Conservation (phyloP, 2,888 invertebrate species). For the Danaus chrysippus region DNA sequence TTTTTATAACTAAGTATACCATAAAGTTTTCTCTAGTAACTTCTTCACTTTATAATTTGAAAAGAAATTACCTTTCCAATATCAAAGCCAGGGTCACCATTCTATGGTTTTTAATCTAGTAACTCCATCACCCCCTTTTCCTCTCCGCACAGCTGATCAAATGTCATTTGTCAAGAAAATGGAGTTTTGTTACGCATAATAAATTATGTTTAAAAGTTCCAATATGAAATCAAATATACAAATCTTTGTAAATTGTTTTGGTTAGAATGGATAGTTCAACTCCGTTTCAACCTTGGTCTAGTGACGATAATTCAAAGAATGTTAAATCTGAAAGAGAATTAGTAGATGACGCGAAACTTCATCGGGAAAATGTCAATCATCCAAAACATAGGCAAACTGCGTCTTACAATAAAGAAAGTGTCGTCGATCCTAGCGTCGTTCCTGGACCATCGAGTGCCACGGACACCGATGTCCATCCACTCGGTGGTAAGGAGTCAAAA, state of each 20-base stretch:
- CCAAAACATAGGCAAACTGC: conserved; percentile 79
- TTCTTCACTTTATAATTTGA: too few relatives aligned
- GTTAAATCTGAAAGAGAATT: conserved; percentile 71
- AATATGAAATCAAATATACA: conserved; percentile 64
- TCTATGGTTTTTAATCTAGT: neutral
- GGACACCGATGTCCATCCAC: conserved; percentile 49
- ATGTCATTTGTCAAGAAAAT: conserved; percentile 74
- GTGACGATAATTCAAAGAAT: conserved; percentile 71
- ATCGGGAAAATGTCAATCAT: conserved; percentile 78
- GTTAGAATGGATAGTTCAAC: conserved; percentile 74
- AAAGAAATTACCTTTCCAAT: too few relatives aligned
- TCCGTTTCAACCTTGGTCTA: conserved; percentile 76
- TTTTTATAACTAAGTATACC: too few relatives aligned
- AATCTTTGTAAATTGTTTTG: conserved; percentile 52
- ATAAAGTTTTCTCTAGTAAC: too few relatives aligned
- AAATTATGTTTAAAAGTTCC: conserved; percentile 59
- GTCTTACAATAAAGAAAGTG: conserved; percentile 77
- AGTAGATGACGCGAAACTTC: conserved; percentile 79
- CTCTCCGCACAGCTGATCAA: conserved; percentile 77
- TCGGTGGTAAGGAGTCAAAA: conserved; percentile 55
- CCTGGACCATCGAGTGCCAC: conserved; percentile 63
- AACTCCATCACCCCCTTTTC: conserved; percentile 42
- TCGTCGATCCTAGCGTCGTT: conserved; percentile 58
- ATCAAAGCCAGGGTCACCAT: too few relatives aligned
- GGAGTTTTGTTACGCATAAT: conserved; percentile 78